These are phyloP conservation scores for Noctua janthe DNA, from an alignment of 2,888 invertebrate species.

Conservation along the genomic window DNA sequence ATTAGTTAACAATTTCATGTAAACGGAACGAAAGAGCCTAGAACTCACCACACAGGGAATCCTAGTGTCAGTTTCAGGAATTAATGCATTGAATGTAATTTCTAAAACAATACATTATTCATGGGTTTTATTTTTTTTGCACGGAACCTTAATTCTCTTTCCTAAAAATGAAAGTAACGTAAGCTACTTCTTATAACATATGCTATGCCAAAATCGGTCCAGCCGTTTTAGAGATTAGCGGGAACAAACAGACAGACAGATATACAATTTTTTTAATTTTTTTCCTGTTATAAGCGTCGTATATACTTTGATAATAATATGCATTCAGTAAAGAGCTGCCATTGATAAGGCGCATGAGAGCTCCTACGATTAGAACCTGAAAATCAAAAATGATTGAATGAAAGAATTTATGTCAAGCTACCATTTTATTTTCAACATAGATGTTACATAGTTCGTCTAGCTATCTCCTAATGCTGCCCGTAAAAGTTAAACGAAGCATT, in stretches of 20 bases:
- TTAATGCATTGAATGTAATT: too few relatives aligned
- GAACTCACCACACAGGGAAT: too few relatives aligned
- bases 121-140: too few relatives aligned
- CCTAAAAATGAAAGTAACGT: not conserved
- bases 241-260: not conserved
- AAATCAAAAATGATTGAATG: not conserved
- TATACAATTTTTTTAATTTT: too few relatives aligned
- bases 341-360: not conserved
- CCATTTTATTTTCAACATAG: constrained; percentile 31
- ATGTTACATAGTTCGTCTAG: not conserved
- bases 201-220: not conserved
- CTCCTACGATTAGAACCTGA: not conserved
- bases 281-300: too few relatives aligned
- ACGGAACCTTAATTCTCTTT: too few relatives aligned
- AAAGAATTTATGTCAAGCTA: not conserved
- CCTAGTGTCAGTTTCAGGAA: too few relatives aligned
- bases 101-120: too few relatives aligned
- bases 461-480: constrained; percentile 12
- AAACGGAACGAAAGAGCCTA: too few relatives aligned
- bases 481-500: constrained; percentile 38
- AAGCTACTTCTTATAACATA: not conserved
- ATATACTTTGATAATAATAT: too few relatives aligned
- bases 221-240: not conserved
- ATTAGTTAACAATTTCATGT: not conserved
- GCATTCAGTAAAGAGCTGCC: not conserved